Conservation (phyloP, 2,113 vertebrate genomes). For the Myiagra hebetior region DNA sequence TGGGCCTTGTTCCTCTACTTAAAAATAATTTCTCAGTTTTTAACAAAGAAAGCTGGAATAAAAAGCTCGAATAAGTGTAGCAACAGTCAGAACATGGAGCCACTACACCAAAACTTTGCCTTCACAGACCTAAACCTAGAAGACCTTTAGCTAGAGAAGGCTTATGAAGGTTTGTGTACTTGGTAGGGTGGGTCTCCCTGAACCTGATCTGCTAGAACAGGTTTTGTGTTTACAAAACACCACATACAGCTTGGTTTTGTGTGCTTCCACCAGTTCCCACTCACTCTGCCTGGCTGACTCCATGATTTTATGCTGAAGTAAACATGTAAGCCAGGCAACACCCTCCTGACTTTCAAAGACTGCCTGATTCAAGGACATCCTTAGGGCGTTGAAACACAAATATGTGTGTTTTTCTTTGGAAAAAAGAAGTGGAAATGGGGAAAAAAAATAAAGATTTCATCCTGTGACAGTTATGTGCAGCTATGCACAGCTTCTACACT, state of each 20-base stretch:
- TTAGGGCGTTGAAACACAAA: background rate
- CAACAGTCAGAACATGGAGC: rapidly evolving
- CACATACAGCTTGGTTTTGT: background rate
- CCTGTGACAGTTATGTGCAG: rapidly evolving
- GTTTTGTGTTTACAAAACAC: background rate
- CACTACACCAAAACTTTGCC: background rate
- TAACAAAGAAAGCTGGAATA: background rate
- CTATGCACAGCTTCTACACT: background rate
- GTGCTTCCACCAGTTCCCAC: background rate
- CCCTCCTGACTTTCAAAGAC: background rate
- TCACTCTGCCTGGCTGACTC: background rate
- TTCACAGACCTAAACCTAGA: background rate
- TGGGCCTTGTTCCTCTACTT: background rate
- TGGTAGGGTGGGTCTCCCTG: background rate
- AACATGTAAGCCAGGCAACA: background rate
- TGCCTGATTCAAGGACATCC: background rate
- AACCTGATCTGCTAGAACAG: background rate
- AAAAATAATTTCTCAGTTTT: background rate
- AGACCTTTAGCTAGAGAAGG: background rate
- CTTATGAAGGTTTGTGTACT: background rate
- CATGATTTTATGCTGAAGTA: background rate
- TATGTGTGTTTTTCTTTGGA: rapidly evolving
- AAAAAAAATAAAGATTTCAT: rapidly evolving
- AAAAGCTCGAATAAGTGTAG: background rate
- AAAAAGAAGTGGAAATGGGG: background rate